Base-by-base conservation (phyloP, 2,888 invertebrate genomes). In the Acronicta aceris region DNA sequence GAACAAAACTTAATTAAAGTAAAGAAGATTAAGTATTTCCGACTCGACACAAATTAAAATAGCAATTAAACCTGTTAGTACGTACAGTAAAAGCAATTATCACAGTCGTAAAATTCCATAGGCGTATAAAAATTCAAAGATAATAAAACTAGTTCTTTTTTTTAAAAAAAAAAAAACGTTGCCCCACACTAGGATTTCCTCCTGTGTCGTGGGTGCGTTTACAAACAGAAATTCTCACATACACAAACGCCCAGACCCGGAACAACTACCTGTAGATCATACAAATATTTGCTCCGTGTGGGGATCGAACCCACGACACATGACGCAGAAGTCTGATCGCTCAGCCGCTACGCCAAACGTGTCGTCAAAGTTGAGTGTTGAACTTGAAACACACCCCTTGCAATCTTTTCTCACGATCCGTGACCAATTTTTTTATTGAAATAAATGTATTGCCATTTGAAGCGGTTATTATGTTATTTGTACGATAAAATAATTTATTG, bases 371-470 rank as follows among this genome's bases (percentile, higher is more conserved):
- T 60, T 68, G 55, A 68, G 59, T 62, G 65, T 59, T 46, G 65
- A 62, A 65, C 59, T 70, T 69, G 59, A 73, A 81, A 81, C 72
- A 74, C 65, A 70, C 62, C 71, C 70, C 69, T 61, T 57, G 66
- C 74, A 78, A 80, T 79, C 78, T 83, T 78, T 68, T 71, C 71
- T 68, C 71, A 66, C 78, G 76, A 78, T 75, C 71, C 80, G 78
- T 78, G 79, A 74, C 75, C 79, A 81, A 76, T 81, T 83, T 82
- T 85, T 84, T 82, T 81, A 86, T 83, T 84, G 79, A 78, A 77
- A 76, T 78, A 72, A 78, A 68, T 67, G 66, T 79, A 71, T 77
- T 69, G 69, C 62, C 67, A 69, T 65, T 69, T 47, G 0, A 0
- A 17, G 76, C 38, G 56, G 16, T 40, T 71, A 78, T 74, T 72